phyloP scores from a whole-genome alignment of 2,888 invertebrate genomes.

The Pristionchus arcanus region DNA sequence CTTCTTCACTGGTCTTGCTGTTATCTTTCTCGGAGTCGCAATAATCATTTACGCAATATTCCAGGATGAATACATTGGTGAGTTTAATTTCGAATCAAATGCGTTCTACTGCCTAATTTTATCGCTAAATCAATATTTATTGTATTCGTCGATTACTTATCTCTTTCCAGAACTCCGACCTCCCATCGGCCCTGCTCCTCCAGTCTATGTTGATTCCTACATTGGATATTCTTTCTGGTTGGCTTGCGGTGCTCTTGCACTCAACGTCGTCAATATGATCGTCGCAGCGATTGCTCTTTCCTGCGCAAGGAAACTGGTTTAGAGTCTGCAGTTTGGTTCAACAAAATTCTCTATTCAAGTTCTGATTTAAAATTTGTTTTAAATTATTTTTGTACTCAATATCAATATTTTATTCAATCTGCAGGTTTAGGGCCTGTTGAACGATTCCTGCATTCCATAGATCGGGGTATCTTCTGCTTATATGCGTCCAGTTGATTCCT shows the following conservation, averaged over 20 bases:
- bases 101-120: no score
- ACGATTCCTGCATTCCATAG: no score
- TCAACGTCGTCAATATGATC: slow-evolving; percentile 62
- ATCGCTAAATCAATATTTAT: no score
- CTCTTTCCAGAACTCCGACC: neutral
- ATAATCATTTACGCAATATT: neutral
- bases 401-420: no score
- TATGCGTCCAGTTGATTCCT: no score
- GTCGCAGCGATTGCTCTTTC: slow-evolving; percentile 63
- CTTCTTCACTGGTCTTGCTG: neutral
- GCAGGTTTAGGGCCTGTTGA: no score
- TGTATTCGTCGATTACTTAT: no score
- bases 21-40: neutral
- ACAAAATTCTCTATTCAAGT: no score
- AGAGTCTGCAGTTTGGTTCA: no score
- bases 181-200: neutral
- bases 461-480: no score
- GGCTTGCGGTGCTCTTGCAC: slow-evolving; percentile 62
- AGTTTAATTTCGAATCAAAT: neutral
- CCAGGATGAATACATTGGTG: neutral
- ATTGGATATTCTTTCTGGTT: slow-evolving; percentile 69
- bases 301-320: slow-evolving; percentile 60
- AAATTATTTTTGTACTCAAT: no score
- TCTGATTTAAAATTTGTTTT: no score
- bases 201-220: neutral